Percentiles rank a stretch among this genome's conserved stretches.
Conservation (phyloP, 2,888 invertebrate species). For the Chrysolina oricalcia region DNA sequence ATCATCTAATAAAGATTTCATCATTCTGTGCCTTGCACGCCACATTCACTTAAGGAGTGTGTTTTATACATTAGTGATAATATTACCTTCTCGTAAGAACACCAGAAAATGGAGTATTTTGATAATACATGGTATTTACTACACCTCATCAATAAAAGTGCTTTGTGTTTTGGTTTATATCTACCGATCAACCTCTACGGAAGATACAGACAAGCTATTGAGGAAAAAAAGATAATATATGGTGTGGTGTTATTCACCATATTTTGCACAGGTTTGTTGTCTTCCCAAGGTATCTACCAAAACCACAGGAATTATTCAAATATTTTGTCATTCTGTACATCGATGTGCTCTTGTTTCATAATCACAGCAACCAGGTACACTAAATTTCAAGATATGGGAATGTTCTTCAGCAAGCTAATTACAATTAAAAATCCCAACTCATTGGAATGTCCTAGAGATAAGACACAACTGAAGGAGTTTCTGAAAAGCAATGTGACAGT, state of each 20-base stretch:
- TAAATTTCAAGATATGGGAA: constrained; percentile 33
- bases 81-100: too few relatives aligned
- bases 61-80: too few relatives aligned
- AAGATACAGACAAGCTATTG: not conserved
- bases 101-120: not conserved
- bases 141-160: constrained; percentile 19
- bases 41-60: not conserved
- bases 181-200: constrained; percentile 26
- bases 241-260: constrained; percentile 34
- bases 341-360: constrained; percentile 19
- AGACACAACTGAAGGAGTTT: constrained; percentile 5
- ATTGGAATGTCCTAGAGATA: not conserved
- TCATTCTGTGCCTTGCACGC: not conserved
- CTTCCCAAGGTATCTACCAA: not conserved
- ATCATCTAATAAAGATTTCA: not conserved
- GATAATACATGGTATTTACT: constrained; percentile 16
- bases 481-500: not conserved
- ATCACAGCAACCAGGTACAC: constrained; percentile 32
- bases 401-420: constrained; percentile 24
- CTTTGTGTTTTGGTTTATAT: constrained; percentile 34
- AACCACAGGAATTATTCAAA: constrained; percentile 13
- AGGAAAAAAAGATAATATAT: constrained; percentile 32
- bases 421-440: constrained; percentile 9
- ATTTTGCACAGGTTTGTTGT: constrained; percentile 27
- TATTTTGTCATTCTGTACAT: constrained; percentile 1